Evolutionary conservation across 2,113 vertebrate genomes (phyloP), one percentile per base, ranked within the genome.

Genomic region (Myrmecophaga tridactyla): DNA sequence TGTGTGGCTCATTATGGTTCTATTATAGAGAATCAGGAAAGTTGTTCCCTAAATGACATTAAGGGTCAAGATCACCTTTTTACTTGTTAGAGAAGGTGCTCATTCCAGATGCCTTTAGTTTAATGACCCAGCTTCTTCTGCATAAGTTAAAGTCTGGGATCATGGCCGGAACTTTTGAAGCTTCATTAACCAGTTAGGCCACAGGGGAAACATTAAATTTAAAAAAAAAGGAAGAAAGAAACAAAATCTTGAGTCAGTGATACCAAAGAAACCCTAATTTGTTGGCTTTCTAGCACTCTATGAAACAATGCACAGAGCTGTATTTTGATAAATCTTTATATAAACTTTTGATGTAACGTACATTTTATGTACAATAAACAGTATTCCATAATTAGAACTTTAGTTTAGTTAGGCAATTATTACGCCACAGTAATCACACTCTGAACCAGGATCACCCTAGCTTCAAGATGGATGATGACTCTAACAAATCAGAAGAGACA

Each of bases 41-140:
- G 80, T 65, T 95, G 94, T 86, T 96, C 95, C 92, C 87, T n/a
- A 5, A 92, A 75, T 94, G 89, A 94, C 72, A 63, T 34, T 88
- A 73, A 41, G 63, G 84, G 94, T 97, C 90, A 94, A 97, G 95
- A 93, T 96, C 95, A 97, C 97, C 97, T 97, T 96, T 96, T 60
- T 76, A 92, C 97, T 96, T 92, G 39, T 96, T 97, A 94, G 88
- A 82, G 67, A 92, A 92, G 92, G 94, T 72, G 27, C 75, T 65
- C 56, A 88, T 93, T 60, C 31, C 65, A 90, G 96, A 89, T 94
- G 94, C 63, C 63, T 89, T 95, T 96, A 90, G 94, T 77, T 97
- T 97, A 97, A 97, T 96, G 96, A 96, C 88, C 94, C 96, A 62
- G 80, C 34, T 92, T 92, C 93, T 96, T 82, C 62, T 70, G 72